Evolutionary conservation across 2,113 vertebrate species (phyloP), one percentile per base, ranked within the genome.

Genomic region (Actenoides hombroni): DNA sequence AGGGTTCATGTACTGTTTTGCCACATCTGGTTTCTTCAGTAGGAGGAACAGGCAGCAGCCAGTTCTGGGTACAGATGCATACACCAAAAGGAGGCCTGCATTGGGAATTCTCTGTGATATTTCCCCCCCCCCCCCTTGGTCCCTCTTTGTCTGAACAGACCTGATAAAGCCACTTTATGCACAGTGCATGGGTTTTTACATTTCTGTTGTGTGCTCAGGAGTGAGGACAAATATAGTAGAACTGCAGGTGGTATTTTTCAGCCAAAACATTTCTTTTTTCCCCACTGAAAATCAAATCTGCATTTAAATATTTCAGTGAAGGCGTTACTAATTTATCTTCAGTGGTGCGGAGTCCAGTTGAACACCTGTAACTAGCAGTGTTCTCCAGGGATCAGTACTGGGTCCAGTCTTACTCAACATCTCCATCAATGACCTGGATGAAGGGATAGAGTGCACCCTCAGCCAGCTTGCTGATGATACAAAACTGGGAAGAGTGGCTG

Each of bases 41-140:
- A 78, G 71, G n/a, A 60, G 48, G 42, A 42, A 31, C 31, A 44
- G 35, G 21, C 31, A 83, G 48, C 40, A 92, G 59, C 25, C 31
- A 18, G 20, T 63, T 61, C 51, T 82, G 4, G 1, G 12, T 29
- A 16, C 28, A 59, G 83, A 29, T 1, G 2, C 6, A 12, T 20
- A 6, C 2, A 2, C 64, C 0, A 1, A 46, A 70, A 51, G 48
- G 25, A 86, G 31, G 10, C 20, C 3, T 26, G 21, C 40, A n/a
- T 4, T 23, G 31, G 48, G 39, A 88, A 39, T 89, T 95, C 46
- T 57, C 42, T 78, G 17, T 44, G 40, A 26, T n/a, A n/a, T n/a
- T n/a, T 37, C 37, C 39, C 10, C 39, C 39, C 39, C 39, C 40
- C 40, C 12, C 11, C 14, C 23, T 71, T 26, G 6, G 15, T 40